These are phyloP conservation scores for Psammodynastes pulverulentus DNA, from an alignment of 2,113 vertebrate species.

Conservation along the genomic window DNA sequence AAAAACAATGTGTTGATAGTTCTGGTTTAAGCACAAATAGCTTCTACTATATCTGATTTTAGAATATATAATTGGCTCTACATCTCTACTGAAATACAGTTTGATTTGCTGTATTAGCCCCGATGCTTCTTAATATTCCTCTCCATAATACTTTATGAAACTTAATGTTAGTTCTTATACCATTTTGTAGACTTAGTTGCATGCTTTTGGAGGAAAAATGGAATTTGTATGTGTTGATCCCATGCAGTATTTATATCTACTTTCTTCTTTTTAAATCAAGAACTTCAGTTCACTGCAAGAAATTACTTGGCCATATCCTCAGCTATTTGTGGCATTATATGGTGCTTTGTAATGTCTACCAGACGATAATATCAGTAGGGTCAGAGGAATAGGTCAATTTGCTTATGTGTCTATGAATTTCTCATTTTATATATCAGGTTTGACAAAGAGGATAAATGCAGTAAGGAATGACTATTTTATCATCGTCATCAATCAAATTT, in stretches of 20 bases:
- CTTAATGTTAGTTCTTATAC: slow-evolving; percentile 2
- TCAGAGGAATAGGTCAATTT: not conserved
- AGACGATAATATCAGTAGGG: not conserved
- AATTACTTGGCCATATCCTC: not conserved
- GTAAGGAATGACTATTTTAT: not conserved
- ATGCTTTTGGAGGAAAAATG: not conserved
- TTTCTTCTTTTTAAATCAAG: not conserved
- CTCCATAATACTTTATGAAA: not conserved
- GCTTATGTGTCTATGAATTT: not conserved
- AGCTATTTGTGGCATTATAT: not conserved
- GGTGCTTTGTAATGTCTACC: not conserved
- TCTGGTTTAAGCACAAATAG: not conserved
- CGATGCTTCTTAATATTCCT: not conserved
- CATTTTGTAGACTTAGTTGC: not conserved
- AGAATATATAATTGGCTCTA: not conserved
- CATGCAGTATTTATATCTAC: not conserved
- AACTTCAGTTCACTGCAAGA: not conserved
- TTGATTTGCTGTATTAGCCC: slow-evolving; percentile 1
- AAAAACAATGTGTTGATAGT: not conserved
- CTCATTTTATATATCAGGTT: not conserved
- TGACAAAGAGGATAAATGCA: not conserved
- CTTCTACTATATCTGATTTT: not conserved
- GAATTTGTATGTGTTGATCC: not conserved
- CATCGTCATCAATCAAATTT: not conserved
- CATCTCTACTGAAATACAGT: slow-evolving; percentile 15